Evolutionary conservation across 2,888 invertebrate species (phyloP), one percentile per base, ranked within the genome.

Genomic region (Diarsia brunnea): DNA sequence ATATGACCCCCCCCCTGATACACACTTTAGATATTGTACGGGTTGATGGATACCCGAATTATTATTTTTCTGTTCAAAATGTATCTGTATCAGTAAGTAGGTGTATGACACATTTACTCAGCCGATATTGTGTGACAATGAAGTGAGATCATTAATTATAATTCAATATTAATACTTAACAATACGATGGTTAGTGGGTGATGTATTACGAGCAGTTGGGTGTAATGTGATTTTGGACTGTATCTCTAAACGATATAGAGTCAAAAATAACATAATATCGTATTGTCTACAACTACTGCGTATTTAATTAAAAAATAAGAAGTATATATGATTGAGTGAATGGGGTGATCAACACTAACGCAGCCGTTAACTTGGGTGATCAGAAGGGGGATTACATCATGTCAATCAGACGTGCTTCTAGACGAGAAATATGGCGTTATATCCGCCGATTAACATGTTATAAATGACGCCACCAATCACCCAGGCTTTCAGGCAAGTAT

Each of bases 131-230:
- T 95, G 95, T 95, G 95, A 96, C 95, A 95, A 93, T 92, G 93
- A 92, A 94, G 94, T 96, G 96, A 96, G 96, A 96, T 96, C 96
- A 96, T 94, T 93, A 93, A 93, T 87, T 87, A 88, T 93, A 95
- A 86, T 94, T 95, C 94, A 94, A 94, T 93, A 95, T 95, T 95
- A 96, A 96, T 96, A 95, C 96, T 95, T 95, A 95, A 94, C 92
- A 94, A 94, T 94, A 95, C 91, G 91, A 94, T 92, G 91, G 82
- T 93, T 94, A 93, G 92, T 94, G 90, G 89, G 90, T 93, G 90
- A 91, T 91, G 91, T 91, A 79, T 82, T 80, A 74, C 84, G 79
- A 90, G 81, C 77, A 86, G 89, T 85, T 84, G 77, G 65, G 78
- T 75, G 73, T 81, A 77, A 89, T 89, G 89, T 63, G 73, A 89